Percentiles rank a stretch among this genome's conserved stretches.
phyloP scores from a whole-genome alignment of 1,140 invertebrate genomes.

The Drosophila leontia region DNA sequence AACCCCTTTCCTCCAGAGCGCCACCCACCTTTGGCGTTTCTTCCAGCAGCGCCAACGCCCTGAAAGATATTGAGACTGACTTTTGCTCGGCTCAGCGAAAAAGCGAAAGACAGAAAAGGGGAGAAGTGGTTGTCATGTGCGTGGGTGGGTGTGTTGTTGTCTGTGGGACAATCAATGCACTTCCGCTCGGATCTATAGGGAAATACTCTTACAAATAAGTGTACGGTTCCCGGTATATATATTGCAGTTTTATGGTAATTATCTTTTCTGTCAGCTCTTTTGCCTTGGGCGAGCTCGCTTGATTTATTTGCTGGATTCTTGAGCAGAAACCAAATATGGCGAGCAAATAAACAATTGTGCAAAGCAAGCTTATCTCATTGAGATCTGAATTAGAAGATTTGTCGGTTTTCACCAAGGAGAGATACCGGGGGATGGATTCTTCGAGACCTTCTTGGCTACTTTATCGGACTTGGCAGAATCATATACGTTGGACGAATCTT shows the following conservation, averaged over 20 bases:
- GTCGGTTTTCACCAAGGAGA: not conserved
- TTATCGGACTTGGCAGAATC: not conserved
- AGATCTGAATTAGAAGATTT: slow-evolving; percentile 1
- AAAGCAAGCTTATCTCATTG: not conserved
- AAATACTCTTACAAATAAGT: slow-evolving; percentile 21
- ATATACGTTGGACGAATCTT: slow-evolving; percentile 4
- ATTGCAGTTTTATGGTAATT: slow-evolving; percentile 61
- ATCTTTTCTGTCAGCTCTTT: slow-evolving; percentile 57
- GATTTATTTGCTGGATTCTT: slow-evolving; percentile 60
- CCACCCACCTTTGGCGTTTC: slow-evolving; percentile 18
- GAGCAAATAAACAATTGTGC: slow-evolving; percentile 19
- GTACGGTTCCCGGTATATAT: slow-evolving; percentile 21
- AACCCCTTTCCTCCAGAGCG: slow-evolving; percentile 9
- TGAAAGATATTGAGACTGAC: slow-evolving; percentile 38
- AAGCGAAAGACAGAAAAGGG: slow-evolving; percentile 6
- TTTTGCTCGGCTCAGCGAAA: slow-evolving; percentile 29
- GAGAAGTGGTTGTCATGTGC: slow-evolving; percentile 26
- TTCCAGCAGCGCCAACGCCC: slow-evolving; percentile 57
- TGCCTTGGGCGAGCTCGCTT: slow-evolving; percentile 39
- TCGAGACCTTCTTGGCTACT: not conserved
- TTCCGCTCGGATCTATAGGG: slow-evolving; percentile 52
- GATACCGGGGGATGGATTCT: not conserved
- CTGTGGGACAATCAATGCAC: slow-evolving; percentile 73
- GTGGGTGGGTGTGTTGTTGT: slow-evolving; percentile 60
- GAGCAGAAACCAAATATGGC: slow-evolving; percentile 35